Evolutionary conservation across 2,888 invertebrate species (phyloP), one percentile per base, ranked within the genome.

Genomic region (Rhagonycha fulva): DNA sequence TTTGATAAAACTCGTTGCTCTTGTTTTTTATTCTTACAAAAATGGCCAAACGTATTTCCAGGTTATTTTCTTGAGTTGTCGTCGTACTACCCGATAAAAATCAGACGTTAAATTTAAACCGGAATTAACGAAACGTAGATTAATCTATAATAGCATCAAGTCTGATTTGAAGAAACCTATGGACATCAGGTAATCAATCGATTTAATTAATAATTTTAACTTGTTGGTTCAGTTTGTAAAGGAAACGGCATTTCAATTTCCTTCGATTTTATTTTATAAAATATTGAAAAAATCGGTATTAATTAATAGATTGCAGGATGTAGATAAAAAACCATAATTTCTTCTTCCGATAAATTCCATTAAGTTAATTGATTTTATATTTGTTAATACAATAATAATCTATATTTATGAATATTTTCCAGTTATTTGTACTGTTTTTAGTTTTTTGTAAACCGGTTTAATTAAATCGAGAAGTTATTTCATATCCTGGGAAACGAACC

Each of bases 161-260:
- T 14, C 61, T 12, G 62, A 23, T 23, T 14, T 62, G 10, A 10
- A 14, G 62, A 62, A 62, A 19, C 47, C 5, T n/a, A n/a, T 14
- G 11, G 7, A 0, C 7, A 4, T 3, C 62, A 11, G 14, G 62
- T 10, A 11, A 62, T 62, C 62, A 2, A 47, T n/a, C n/a, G 5
- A 32, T 32, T 4, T n/a, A 32, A 12, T 32, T 32, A 9, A 19
- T n/a, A 66, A 63, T 62, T 68, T 76, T 30, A 69, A 73, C 63
- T 72, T 69, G 73, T 68, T 75, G 71, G 72, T 71, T 73, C 68
- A 71, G 63, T 70, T 71, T 71, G 61, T 63, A 62, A 67, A 80
- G 78, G 80, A 80, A 80, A 77, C 79, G 76, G 70, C 80, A 75
- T 77, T 79, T 72, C 77, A 78, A 79, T 79, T 80, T 80, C 78